These are phyloP conservation scores for Portevinia maculata DNA, from an alignment of 2,888 invertebrate genomes.

Conservation along the genomic window DNA sequence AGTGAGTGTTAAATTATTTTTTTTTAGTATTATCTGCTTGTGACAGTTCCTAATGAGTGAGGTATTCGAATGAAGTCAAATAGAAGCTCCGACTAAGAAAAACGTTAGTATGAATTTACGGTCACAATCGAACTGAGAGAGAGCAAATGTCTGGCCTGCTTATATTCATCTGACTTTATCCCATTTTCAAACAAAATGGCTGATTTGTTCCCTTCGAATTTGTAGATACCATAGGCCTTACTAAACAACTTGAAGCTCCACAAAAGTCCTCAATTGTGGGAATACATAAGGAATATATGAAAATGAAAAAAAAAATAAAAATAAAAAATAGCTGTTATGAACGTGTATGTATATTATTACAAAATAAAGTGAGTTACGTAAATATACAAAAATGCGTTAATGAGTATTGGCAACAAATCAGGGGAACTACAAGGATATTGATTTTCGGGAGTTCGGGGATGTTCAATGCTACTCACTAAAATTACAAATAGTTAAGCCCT, in stretches of 20 bases:
- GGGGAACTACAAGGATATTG: conserved; percentile 55
- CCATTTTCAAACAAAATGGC: no score
- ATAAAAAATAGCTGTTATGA: conserved; percentile 12
- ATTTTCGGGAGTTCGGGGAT: conserved; percentile 19
- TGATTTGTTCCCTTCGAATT: no score
- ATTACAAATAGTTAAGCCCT: conserved; percentile 71
- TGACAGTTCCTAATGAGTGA: no score
- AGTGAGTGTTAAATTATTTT: no score
- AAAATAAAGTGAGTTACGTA: conserved; percentile 34
- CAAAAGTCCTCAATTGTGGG: conserved; percentile 46
- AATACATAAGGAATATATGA: conserved; percentile 1
- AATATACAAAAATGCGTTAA: conserved; percentile 54
- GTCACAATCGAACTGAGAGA: no score
- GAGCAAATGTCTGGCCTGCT: no score
- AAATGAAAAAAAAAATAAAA: conserved; percentile 16
- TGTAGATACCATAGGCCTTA: no score
- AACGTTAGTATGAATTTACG: no score
- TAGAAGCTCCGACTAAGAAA: no score
- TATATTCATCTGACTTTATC: no score
- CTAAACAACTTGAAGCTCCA: conserved; percentile 27
- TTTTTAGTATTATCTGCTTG: no score
- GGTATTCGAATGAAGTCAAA: no score
- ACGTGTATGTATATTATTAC: conserved; percentile 29
- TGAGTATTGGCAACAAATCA: conserved; percentile 46
- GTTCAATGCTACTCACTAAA: conserved; percentile 50